Base-by-base conservation (phyloP, 2,888 invertebrate genomes). In the Pammene fasciana region DNA sequence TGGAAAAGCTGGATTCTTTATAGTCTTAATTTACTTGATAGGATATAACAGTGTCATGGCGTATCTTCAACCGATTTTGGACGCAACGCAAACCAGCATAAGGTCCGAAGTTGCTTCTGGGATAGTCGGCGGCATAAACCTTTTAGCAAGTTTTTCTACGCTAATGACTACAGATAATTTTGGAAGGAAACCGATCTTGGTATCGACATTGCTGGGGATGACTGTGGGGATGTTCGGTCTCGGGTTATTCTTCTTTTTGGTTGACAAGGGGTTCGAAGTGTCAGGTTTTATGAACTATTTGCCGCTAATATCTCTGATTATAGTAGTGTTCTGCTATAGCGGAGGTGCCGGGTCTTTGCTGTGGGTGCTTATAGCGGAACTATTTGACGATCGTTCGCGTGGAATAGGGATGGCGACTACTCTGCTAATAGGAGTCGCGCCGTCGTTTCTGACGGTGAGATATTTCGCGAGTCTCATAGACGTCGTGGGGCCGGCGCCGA, bases 61-160 rank as follows among this genome's bases (percentile, higher is more conserved):
- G 72, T 89, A 89, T 64, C 73, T 88, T 1, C 88, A 88, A 75
- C 84, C 87, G 0, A 79, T 89, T 38, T 72, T 89, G 65, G 82
- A 82, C 46, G 84, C 84, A 0, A 84, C 88, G 0, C 74, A 84
- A n/a, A 86, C 87, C 0, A 82, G 79, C 13, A 76, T 89, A 0
- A 79, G 67, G 4, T 78, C 89, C 0, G 86, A 85, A 71, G 50
- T 82, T 2, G 82, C 85, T 0, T 89, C 88, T 0, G 86, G 85
- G 0, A 71, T 83, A 0, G 79, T 89, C 43, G 89, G 89, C 0
- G 7, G 79, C 0, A 83, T 88, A 8, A 87, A 89, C 66, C 50
- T 89, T 5, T 34, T 81, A 0, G 84, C 85, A 0, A 85, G 86
- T 67, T 71, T 86, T 0, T 82, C 81, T 3, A 81, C 87, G 0